Evolutionary conservation across 2,888 invertebrate species (phyloP), one percentile per base, ranked within the genome.

Genomic region (Ornithoptera priamus): DNA sequence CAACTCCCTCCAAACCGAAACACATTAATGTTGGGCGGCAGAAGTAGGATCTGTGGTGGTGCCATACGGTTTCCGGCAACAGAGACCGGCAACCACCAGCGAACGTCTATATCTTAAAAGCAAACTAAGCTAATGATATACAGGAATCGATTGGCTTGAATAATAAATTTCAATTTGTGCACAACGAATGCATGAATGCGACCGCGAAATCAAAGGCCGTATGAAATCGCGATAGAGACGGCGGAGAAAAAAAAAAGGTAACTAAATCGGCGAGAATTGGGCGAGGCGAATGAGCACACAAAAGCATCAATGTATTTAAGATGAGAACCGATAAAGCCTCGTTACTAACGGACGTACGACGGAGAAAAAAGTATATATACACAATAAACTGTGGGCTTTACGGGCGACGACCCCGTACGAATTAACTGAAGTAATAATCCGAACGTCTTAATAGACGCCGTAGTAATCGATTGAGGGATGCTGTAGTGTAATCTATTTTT

Each of bases 371-470:
- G 15, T 30, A 30, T 30, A 46, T 4, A n/a, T n/a, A 53, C 18
- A 53, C 68, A 58, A 75, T 76, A 71, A 72, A 65, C 59, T 60
- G 42, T 70, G 65, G 46, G n/a, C 65, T 72, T 75, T 71, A 75
- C 72, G 73, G 74, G 65, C 78, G 66, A 72, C 74, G 77, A 76
- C 69, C 74, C 72, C 71, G 62, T 71, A 74, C 77, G 74, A 78
- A 77, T 78, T 70, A 69, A 72, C 69, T 70, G 69, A 73, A 71
- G 72, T 69, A 71, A 69, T 62, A 70, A 15, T 56, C 50, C 39
- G 42, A 71, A 75, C 75, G 73, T 73, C 76, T 77, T 74, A 78
- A 80, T 79, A 75, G 75, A 75, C 70, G 71, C 72, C 75, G 72
- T 74, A 67, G 66, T 61, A 79, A 80, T 79, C 77, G 76, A 80